A percentile compares a stretch with the other conserved stretches of the same genome.
Evolutionary conservation across 2,888 invertebrate genomes (phyloP).

Genomic region (Cepaea hortensis): DNA sequence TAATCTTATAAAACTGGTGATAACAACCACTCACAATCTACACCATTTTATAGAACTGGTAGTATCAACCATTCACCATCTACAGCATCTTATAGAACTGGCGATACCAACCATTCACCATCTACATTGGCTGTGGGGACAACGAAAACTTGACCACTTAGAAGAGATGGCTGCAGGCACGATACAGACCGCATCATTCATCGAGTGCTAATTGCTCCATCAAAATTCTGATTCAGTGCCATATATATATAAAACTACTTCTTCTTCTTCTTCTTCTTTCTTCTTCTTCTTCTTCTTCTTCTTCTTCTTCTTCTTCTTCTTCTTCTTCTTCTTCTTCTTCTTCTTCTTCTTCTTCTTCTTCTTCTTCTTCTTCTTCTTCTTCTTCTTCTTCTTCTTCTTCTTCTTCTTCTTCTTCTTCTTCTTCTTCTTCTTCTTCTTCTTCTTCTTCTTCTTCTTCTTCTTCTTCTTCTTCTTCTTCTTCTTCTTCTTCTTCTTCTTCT

Average conservation of each 20-base stretch:
- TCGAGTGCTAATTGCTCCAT: no score
- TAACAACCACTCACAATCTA: no score
- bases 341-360: neutral
- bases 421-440: conserved; percentile 2
- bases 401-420: conserved; percentile 14
- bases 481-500: conserved; percentile 19
- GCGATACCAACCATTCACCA: no score
- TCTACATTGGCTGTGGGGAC: no score
- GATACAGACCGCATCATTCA: no score
- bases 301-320: neutral
- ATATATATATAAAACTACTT: neutral
- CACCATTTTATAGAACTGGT: no score
- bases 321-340: neutral
- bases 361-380: neutral
- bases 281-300: neutral
- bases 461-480: conserved; percentile 16
- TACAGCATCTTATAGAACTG: no score
- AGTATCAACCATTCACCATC: no score
- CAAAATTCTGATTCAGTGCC: no score
- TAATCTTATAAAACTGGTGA: no score
- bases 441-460: conserved; percentile 12
- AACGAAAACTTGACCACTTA: no score
- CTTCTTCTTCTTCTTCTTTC: neutral
- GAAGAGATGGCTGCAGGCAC: no score
- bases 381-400: conserved; percentile 8